Conservation (phyloP, 1,140 invertebrate genomes). For the Notospermus geniculatus region DNA sequence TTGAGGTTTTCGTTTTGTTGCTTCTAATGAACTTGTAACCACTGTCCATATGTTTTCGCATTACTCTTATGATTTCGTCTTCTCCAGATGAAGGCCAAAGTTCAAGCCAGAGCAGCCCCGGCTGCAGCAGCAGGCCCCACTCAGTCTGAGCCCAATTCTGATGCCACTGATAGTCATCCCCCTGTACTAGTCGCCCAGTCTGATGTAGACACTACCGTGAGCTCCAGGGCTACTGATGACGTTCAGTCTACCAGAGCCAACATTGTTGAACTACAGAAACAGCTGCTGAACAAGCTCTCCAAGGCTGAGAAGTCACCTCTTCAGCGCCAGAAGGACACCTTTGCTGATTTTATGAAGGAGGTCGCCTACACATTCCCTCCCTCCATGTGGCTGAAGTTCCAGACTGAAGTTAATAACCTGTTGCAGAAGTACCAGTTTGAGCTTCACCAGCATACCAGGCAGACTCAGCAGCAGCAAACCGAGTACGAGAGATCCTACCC, state of each 20-base stretch:
- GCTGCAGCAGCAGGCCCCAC: constrained; percentile 7
- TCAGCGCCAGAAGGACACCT: constrained; percentile 9
- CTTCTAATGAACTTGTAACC: too few species aligned
- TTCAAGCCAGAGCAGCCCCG: too few species aligned
- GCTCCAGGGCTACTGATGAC: not conserved
- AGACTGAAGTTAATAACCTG: constrained; percentile 6
- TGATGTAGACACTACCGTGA: not conserved
- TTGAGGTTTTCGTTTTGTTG: too few species aligned
- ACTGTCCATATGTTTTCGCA: too few species aligned
- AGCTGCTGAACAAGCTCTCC: constrained; percentile 8
- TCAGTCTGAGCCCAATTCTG: not conserved
- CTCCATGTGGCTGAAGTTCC: constrained; percentile 10
- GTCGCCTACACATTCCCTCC: constrained; percentile 10
- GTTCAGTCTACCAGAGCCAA: not conserved
- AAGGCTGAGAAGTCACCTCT: constrained; percentile 8
- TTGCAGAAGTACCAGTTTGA: too few species aligned
- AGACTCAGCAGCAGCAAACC: not conserved
- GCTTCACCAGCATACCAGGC: constrained; percentile 1
- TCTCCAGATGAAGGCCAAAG: too few species aligned
- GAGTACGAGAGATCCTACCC: not conserved
- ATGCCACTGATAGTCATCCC: not conserved
- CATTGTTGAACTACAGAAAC: constrained; percentile 7
- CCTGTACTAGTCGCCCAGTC: not conserved
- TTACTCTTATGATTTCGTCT: too few species aligned
- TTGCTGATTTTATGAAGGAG: constrained; percentile 11